Conservation (phyloP, 2,113 vertebrate species). For the Bos indicus region DNA sequence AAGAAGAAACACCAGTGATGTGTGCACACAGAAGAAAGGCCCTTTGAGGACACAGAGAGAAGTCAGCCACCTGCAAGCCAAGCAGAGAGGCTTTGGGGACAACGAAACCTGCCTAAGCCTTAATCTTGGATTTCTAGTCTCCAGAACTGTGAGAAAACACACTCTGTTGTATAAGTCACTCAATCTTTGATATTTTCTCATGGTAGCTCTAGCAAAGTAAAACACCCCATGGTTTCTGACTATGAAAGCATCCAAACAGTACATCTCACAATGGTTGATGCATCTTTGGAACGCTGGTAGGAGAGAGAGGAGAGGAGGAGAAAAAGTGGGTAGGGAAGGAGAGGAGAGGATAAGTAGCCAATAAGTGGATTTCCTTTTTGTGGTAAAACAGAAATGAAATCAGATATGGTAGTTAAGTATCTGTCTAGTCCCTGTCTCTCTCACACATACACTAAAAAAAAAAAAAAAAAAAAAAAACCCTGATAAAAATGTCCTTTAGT, state of each 20-base stretch:
- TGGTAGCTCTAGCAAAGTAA: not conserved
- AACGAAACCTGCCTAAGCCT: not conserved
- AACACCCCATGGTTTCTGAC: not conserved
- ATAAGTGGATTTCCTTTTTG: not conserved
- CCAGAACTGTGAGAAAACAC: not conserved
- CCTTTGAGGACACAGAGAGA: not conserved
- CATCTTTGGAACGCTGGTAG: not conserved
- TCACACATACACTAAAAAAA: not conserved
- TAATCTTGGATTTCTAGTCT: not conserved
- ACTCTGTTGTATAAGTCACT: not conserved
- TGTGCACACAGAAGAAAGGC: not conserved
- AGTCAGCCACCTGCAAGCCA: not conserved
- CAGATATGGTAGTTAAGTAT: not conserved
- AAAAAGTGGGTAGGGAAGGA: not conserved
- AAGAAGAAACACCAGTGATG: not conserved
- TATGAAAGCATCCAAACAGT: not conserved
- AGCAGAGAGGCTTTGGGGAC: not conserved
- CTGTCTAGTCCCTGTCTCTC: not conserved
- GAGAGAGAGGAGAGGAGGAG: not conserved
- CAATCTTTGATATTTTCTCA: not conserved
- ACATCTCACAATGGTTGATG: not conserved
- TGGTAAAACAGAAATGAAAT: slow-evolving; percentile 7
- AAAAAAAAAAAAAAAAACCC: not conserved
- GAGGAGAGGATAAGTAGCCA: not conserved
- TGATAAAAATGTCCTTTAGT: not conserved